phyloP scores from a whole-genome alignment of 2,888 invertebrate species.

The Chaitophorus viminalis region DNA sequence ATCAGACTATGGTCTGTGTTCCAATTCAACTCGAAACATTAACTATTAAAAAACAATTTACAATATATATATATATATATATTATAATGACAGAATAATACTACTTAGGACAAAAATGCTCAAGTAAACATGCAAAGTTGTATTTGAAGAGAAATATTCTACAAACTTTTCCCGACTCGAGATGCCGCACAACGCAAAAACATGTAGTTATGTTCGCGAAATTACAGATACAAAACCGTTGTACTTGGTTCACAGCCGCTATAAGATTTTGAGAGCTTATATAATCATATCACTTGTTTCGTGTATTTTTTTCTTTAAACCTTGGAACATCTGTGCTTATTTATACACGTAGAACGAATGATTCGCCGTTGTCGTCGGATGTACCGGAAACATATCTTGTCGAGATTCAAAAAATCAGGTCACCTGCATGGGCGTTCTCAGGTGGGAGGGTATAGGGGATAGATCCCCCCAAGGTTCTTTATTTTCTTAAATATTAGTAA shows the following conservation, averaged over 20 bases:
- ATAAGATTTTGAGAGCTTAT: not conserved
- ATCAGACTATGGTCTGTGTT: not conserved
- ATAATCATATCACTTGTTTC: too few species aligned
- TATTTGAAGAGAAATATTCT: not conserved
- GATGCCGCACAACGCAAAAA: not conserved
- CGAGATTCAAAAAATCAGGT: not conserved
- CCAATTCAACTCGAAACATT: not conserved
- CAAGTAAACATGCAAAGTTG: constrained; percentile 8
- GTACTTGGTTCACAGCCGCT: not conserved
- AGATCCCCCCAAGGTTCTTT: too few species aligned
- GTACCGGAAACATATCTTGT: too few species aligned
- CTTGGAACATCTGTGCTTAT: not conserved
- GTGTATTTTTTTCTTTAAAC: not conserved
- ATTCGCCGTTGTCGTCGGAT: not conserved
- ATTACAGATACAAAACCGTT: not conserved
- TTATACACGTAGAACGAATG: not conserved
- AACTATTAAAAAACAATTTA: not conserved
- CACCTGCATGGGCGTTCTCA: not conserved
- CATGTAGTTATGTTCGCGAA: not conserved
- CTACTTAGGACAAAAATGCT: not conserved
- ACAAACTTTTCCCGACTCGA: not conserved
- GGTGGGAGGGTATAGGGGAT: too few species aligned
- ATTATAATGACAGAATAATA: not conserved
- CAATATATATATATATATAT: not conserved
- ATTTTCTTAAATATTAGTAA: too few species aligned